Evolutionary conservation across 1,140 invertebrate genomes (phyloP).

Genomic region (Zaprionus capensis): DNA sequence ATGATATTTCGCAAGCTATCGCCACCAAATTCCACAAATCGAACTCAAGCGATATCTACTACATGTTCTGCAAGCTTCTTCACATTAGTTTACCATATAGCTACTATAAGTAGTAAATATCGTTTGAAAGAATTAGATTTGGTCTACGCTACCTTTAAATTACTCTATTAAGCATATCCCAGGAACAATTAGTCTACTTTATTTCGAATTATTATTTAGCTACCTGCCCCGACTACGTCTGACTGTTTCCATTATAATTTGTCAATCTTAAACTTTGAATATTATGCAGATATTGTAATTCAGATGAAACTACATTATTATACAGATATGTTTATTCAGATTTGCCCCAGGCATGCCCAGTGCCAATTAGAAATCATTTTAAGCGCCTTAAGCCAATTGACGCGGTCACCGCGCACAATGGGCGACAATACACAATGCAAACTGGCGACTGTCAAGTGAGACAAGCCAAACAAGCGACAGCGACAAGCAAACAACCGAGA

Average conservation of each 20-base stretch:
- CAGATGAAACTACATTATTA: conserved; percentile 3
- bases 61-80: accelerated
- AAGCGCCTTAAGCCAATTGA: conserved; percentile 78
- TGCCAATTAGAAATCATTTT: conserved; percentile 78
- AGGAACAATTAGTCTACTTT: neutral
- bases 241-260: neutral
- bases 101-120: too few relatives aligned
- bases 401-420: conserved; percentile 47
- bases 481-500: conserved; percentile 16
- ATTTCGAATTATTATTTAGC: neutral
- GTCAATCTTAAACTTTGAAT: neutral
- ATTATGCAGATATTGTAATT: neutral
- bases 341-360: conserved; percentile 14
- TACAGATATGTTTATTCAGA: conserved; percentile 6
- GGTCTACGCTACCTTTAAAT: neutral
- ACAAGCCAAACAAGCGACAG: conserved; percentile 30
- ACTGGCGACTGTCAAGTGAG: conserved; percentile 13
- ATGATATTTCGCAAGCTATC: too few relatives aligned
- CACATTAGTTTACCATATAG: neutral
- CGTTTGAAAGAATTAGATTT: too few relatives aligned
- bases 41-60: neutral
- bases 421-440: conserved; percentile 17
- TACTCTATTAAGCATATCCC: neutral
- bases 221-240: neutral
- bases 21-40: neutral